Base-by-base conservation (phyloP, 1,140 invertebrate species). In the Aculops lycopersici region DNA sequence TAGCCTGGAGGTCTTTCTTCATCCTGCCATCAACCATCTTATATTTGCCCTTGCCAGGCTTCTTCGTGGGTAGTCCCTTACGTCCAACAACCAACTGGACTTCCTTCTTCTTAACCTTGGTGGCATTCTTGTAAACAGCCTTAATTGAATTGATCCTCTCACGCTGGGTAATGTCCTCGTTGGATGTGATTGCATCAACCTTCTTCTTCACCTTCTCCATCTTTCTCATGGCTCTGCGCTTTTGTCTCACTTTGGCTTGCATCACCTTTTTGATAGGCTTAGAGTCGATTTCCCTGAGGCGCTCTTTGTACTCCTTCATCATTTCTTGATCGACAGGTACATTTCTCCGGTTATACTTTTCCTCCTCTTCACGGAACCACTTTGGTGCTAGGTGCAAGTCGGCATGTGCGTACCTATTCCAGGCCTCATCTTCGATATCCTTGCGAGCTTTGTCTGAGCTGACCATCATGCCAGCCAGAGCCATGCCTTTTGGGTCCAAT, bases 211-310 rank as follows among this genome's bases (percentile, higher is more conserved):
- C 84, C 51, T 74, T 81, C 48, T 90, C 80, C 53, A 95, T 57
- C 53, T 72, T 74, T 45, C 69, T 73, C 38, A 75, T 31, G 37
- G 53, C 48, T 46, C 79, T 70, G 52, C 71, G 73, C 68, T 94
- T 90, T 63, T 95, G 97, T 37, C 92, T 69, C 0, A 81, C 79
- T 56, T 92, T 97, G 0, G 92, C 92, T 63, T 98, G 84, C 46
- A 86, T 70, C 0, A 97, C 77, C 64, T 97, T 98, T 57, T 95
- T 97, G 37, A 95, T 88, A 14, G 90, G 81, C 40, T 80, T 61
- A 0, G 72, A 73, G 59, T 97, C 84, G 3, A 97, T 68, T 46
- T 86, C 83, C 58, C 77, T 70, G 17, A 78, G 48, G 43, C 59
- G 54, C 40, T 64, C 50, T 47, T 57, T 59, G 46, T 68, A 69